Conservation (phyloP, 2,113 vertebrate species). For the Nothobranchius kuhntae region DNA sequence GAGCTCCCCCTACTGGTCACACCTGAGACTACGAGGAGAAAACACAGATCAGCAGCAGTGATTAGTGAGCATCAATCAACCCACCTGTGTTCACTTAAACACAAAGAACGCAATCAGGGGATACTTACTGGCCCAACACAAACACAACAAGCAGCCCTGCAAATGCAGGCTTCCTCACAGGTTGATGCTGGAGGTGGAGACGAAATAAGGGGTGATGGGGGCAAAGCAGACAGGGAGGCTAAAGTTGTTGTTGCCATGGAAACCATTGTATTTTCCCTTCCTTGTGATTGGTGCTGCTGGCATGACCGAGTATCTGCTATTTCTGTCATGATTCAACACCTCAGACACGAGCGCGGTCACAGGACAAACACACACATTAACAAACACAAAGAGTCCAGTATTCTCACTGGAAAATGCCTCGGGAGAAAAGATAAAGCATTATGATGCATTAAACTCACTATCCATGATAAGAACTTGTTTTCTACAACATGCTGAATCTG, state of each 20-base stretch:
- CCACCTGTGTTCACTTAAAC: conserved; percentile 10
- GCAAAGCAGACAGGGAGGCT: conserved; percentile 48
- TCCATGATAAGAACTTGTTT: neutral
- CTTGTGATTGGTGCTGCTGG: conserved; percentile 75
- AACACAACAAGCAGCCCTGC: neutral
- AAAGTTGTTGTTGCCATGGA: conserved; percentile 75
- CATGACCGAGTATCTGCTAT: conserved; percentile 78
- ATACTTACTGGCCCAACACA: conserved; percentile 7
- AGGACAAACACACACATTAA: conserved; percentile 44
- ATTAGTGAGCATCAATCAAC: conserved; percentile 12
- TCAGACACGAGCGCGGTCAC: conserved; percentile 69
- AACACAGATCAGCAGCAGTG: conserved; percentile 13
- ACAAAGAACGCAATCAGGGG: neutral
- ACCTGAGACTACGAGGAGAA: conserved; percentile 3
- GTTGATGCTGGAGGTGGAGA: conserved; percentile 4
- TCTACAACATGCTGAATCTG: neutral
- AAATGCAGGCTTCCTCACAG: conserved; percentile 5
- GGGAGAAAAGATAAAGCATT: neutral
- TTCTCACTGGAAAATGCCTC: conserved; percentile 4
- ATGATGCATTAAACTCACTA: conserved; percentile 1
- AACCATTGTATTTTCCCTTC: conserved; percentile 78
- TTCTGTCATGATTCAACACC: conserved; percentile 80
- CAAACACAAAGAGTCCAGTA: conserved; percentile 48
- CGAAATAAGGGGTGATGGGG: no score
- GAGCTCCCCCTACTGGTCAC: conserved; percentile 63